Percentiles rank a stretch among this genome's conserved stretches.
Evolutionary conservation across 2,113 vertebrate genomes (phyloP).

Genomic region (Oreochromis tanganicae): DNA sequence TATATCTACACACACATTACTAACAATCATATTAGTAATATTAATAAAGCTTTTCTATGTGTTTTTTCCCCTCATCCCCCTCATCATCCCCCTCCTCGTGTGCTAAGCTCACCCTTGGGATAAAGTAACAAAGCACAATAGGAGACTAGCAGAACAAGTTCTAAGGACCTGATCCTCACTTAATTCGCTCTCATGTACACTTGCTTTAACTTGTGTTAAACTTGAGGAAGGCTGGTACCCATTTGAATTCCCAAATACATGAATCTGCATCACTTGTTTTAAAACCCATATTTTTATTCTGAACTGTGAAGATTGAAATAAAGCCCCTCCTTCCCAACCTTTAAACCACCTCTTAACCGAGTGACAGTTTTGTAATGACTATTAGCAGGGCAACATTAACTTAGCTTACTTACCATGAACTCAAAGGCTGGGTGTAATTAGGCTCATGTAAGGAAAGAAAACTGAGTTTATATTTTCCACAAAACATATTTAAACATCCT

Average conservation of each 20-base stretch:
- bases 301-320: neutral
- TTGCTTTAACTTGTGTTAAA: neutral
- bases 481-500: neutral
- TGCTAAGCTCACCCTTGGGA: neutral
- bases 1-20: neutral
- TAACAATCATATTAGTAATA: neutral
- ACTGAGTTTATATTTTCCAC: neutral
- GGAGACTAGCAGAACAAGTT: neutral
- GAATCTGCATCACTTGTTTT: no score
- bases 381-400: neutral
- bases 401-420: neutral
- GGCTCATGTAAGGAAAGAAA: neutral
- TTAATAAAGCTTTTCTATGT: neutral
- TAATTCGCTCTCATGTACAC: neutral
- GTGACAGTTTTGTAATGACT: neutral
- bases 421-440: neutral
- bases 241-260: neutral
- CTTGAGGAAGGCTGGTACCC: neutral
- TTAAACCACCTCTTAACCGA: neutral
- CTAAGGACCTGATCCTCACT: neutral
- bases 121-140: neutral
- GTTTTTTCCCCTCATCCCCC: neutral
- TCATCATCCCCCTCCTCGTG: neutral
- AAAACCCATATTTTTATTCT: neutral
- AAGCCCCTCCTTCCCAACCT: neutral